Percentiles rank a stretch among this genome's conserved stretches.
phyloP scores from a whole-genome alignment of 2,888 invertebrate species.

The Andrena bicolor region DNA sequence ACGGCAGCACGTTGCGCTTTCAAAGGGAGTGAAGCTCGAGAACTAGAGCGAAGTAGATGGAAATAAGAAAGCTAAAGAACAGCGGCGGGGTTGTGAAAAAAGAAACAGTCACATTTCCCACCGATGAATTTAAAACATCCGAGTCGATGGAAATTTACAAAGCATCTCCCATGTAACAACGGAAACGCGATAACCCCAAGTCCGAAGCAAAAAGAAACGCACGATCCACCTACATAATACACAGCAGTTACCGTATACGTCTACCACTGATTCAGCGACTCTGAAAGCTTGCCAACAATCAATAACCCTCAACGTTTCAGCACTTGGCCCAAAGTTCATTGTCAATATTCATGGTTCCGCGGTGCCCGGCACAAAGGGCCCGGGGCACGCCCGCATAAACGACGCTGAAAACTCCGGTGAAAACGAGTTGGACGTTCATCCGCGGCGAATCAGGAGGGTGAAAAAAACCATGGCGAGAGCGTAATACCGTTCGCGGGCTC shows the following conservation, averaged over 20 bases:
- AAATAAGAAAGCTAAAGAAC: not conserved
- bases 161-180: not conserved
- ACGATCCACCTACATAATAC: not conserved
- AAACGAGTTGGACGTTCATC: conserved; percentile 1
- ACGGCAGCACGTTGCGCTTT: not conserved
- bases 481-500: conserved; percentile 13
- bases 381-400: conserved; percentile 1
- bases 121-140: not conserved
- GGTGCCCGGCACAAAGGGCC: not conserved
- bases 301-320: conserved; percentile 1
- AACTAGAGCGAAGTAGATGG: not conserved
- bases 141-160: not conserved
- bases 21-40: conserved; percentile 5
- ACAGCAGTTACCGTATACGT: not conserved
- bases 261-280: not conserved
- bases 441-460: not conserved
- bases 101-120: not conserved
- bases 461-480: not conserved
- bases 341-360: conserved; percentile 1
- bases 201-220: not conserved
- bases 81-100: no score
- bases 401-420: not conserved
- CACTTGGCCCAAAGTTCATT: conserved; percentile 3
- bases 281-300: conserved; percentile 11
- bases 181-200: not conserved